Evolutionary conservation across 2,888 invertebrate genomes (phyloP).

Genomic region (Schrankia costaestrigalis): DNA sequence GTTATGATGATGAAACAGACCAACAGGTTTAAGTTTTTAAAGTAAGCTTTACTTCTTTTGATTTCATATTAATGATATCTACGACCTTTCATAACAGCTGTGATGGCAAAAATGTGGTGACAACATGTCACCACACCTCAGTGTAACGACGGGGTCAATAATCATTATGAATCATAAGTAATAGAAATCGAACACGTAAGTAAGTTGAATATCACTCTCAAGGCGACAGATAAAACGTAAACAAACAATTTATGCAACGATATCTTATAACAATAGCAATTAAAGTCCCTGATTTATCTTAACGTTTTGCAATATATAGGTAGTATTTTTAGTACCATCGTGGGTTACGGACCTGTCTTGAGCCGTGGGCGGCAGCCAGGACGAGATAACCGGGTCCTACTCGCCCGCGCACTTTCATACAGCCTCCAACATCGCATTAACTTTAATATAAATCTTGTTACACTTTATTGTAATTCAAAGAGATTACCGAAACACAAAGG

Average conservation of each 20-base stretch:
- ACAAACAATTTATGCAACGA: conserved; percentile 1
- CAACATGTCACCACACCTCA: too few species aligned
- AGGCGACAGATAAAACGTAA: conserved; percentile 2
- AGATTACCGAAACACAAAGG: conserved; percentile 4
- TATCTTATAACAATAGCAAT: conserved; percentile 8
- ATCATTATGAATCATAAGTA: too few species aligned
- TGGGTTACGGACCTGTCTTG: conserved; percentile 21
- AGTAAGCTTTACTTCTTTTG: too few species aligned
- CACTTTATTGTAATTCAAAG: conserved; percentile 22
- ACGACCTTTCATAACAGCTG: too few species aligned
- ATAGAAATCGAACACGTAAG: too few species aligned
- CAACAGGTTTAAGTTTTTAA: too few species aligned
- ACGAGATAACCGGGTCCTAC: conserved; percentile 37
- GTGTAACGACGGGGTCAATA: too few species aligned
- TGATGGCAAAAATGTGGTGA: too few species aligned
- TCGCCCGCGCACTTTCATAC: conserved; percentile 31
- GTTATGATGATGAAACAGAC: too few species aligned
- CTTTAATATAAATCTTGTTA: conserved; percentile 42
- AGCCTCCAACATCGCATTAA: conserved; percentile 41
- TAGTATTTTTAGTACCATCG: conserved; percentile 12
- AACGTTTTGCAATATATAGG: conserved; percentile 8
- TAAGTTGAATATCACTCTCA: too few species aligned
- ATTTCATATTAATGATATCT: too few species aligned
- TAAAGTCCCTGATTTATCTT: conserved; percentile 4
- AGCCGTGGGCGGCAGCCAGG: conserved; percentile 30